Percentiles rank a stretch among this genome's conserved stretches.
Conservation (phyloP, 2,888 invertebrate genomes). For the Dolichopus griseipennis region DNA sequence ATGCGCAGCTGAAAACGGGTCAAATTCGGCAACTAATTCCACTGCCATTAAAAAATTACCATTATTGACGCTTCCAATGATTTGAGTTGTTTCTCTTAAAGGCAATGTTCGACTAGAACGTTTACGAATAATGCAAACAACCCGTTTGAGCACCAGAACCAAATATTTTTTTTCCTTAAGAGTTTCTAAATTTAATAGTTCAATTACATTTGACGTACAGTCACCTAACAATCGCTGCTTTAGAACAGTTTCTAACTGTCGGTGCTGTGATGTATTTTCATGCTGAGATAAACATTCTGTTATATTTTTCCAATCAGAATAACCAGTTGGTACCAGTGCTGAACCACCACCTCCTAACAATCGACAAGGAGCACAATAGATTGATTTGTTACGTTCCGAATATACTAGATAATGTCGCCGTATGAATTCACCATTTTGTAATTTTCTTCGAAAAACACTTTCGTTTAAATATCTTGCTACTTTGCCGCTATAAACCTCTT, state of each 20-base stretch:
- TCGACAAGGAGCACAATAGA: not conserved
- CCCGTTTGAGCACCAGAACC: slow-evolving; percentile 5
- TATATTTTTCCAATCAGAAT: no score
- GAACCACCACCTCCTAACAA: no score
- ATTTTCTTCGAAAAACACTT: no score
- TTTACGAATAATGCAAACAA: slow-evolving; percentile 8
- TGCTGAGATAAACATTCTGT: no score
- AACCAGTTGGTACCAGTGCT: no score
- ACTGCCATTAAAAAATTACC: slow-evolving; percentile 9
- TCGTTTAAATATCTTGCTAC: slow-evolving; percentile 8
- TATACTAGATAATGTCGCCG: slow-evolving; percentile 9
- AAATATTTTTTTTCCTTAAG: slow-evolving; percentile 9
- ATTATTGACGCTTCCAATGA: not conserved
- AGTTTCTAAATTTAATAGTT: slow-evolving; percentile 11
- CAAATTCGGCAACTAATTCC: slow-evolving; percentile 11
- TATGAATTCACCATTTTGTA: slow-evolving; percentile 9
- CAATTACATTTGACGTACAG: not conserved
- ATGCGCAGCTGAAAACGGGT: slow-evolving; percentile 10
- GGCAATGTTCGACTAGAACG: no score
- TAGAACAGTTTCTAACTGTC: no score
- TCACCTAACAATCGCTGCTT: slow-evolving; percentile 8
- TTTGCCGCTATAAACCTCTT: not conserved
- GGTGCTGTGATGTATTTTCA: no score
- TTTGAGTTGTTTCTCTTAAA: slow-evolving; percentile 7
- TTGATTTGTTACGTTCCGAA: not conserved